These are phyloP conservation scores for Nymphicus hollandicus DNA, from an alignment of 2,113 vertebrate genomes.

Conservation along the genomic window DNA sequence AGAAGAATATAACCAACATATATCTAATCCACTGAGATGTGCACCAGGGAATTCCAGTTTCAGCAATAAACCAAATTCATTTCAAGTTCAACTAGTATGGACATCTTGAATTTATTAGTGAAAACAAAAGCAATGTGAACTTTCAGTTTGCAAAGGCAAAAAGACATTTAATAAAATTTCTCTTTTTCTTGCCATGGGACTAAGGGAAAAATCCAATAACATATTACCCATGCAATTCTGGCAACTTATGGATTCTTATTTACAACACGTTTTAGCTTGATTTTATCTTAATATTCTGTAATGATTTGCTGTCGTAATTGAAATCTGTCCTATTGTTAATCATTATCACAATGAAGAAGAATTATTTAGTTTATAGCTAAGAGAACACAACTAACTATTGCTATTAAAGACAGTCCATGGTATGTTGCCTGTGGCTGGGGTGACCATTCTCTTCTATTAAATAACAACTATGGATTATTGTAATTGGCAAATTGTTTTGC, in stretches of 20 bases:
- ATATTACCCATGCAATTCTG: not conserved
- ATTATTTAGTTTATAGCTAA: not conserved
- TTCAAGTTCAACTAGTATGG: slow-evolving; percentile 43
- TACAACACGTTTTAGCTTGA: not conserved
- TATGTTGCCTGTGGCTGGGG: not conserved
- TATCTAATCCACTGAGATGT: not conserved
- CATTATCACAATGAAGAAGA: slow-evolving; percentile 26
- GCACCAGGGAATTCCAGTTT: slow-evolving; percentile 34
- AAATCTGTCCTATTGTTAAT: slow-evolving; percentile 14
- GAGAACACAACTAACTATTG: not conserved
- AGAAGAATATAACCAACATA: slow-evolving; percentile 29
- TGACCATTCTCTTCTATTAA: not conserved
- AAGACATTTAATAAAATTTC: slow-evolving; percentile 47
- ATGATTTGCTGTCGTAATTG: slow-evolving; percentile 20
- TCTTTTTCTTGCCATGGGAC: not conserved
- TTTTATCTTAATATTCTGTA: slow-evolving; percentile 42
- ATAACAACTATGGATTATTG: not conserved
- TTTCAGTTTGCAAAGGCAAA: slow-evolving; percentile 36
- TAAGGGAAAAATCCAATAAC: slow-evolving; percentile 35
- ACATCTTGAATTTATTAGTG: slow-evolving; percentile 56
- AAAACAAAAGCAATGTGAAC: slow-evolving; percentile 30
- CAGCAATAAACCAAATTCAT: slow-evolving; percentile 54
- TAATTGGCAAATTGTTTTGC: not conserved
- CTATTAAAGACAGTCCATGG: not conserved
- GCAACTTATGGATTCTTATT: slow-evolving; percentile 13